These are phyloP conservation scores for Fragariocoptes setiger DNA, from an alignment of 1,140 invertebrate genomes.

Conservation along the genomic window DNA sequence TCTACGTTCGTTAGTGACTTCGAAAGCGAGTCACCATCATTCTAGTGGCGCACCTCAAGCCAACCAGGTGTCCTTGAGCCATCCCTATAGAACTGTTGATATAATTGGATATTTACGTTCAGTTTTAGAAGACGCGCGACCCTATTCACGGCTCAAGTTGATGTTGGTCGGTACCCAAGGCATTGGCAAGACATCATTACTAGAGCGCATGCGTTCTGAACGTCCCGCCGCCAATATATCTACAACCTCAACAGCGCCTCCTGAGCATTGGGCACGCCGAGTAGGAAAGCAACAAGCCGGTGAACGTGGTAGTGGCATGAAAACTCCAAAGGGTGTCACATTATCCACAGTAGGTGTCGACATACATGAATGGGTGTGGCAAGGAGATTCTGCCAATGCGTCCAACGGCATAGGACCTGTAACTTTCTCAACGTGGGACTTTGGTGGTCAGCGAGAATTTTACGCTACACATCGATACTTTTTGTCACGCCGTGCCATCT, in stretches of 20 bases:
- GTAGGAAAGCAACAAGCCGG: conserved; percentile 53
- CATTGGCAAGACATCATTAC: conserved; percentile 67
- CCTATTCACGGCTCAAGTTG: conserved; percentile 78
- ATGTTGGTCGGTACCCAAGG: conserved; percentile 88
- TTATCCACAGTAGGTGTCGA: conserved; percentile 88
- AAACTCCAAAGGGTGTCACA: conserved; percentile 37
- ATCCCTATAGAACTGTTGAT: conserved; percentile 83
- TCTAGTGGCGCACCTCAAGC: no score
- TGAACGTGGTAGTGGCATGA: no score
- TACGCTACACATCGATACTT: conserved; percentile 97
- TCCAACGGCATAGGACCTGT: conserved; percentile 47
- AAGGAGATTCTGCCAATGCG: conserved; percentile 32
- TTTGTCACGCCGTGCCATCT: conserved; percentile 69
- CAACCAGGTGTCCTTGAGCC: no score
- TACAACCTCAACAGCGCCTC: no score
- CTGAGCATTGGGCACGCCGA: conserved; percentile 67
- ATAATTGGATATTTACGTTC: conserved; percentile 73
- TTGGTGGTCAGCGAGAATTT: conserved; percentile 69
- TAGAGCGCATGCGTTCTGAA: conserved; percentile 56
- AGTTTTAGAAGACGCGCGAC: conserved; percentile 35
- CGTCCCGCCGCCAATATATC: no score
- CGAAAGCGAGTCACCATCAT: no score
- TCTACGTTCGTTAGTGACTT: conserved; percentile 60
- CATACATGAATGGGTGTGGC: conserved; percentile 73
- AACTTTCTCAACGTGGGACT: conserved; percentile 94